phyloP scores from a whole-genome alignment of 2,113 vertebrate genomes.

The Salvelinus namaycush region DNA sequence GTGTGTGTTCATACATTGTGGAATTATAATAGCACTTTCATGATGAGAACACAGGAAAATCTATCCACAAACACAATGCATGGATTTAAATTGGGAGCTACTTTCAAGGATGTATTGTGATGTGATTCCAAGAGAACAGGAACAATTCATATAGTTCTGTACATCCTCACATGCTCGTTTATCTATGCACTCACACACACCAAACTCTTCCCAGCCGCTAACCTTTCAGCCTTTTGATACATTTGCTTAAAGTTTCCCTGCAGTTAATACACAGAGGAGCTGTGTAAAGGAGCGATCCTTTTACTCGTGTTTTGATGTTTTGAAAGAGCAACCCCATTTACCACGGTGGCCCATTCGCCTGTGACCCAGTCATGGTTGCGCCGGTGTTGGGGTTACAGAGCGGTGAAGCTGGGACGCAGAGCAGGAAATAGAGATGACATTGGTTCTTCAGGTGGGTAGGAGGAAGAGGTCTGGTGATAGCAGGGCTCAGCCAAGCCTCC shows the following conservation, averaged over 20 bases:
- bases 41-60: conserved; percentile 73
- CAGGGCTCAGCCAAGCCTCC: conserved; percentile 32
- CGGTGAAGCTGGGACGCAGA: conserved; percentile 40
- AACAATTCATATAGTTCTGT: conserved; percentile 54
- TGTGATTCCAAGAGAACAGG: conserved; percentile 49
- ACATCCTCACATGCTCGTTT: conserved; percentile 20
- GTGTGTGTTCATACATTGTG: conserved; percentile 67
- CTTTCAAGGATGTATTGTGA: conserved; percentile 69
- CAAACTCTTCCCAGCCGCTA: conserved; percentile 29
- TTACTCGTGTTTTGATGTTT: conserved; percentile 66
- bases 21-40: conserved; percentile 75
- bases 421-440: conserved; percentile 56
- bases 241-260: conserved; percentile 64
- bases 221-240: conserved; percentile 57
- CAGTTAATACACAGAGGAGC: conserved; percentile 59
- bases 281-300: conserved; percentile 52
- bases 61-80: conserved; percentile 60
- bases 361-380: conserved; percentile 50
- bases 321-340: conserved; percentile 72
- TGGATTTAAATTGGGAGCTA: conserved; percentile 69
- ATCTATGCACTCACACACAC: conserved; percentile 17
- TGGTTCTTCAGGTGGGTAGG: conserved; percentile 62
- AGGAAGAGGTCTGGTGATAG: conserved; percentile 47
- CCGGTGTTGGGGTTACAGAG: conserved; percentile 46
- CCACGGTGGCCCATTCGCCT: conserved; percentile 47